Evolutionary conservation across 2,113 vertebrate genomes (phyloP), one percentile per base, ranked within the genome.

Genomic region (Tricholaema leucomelas): DNA sequence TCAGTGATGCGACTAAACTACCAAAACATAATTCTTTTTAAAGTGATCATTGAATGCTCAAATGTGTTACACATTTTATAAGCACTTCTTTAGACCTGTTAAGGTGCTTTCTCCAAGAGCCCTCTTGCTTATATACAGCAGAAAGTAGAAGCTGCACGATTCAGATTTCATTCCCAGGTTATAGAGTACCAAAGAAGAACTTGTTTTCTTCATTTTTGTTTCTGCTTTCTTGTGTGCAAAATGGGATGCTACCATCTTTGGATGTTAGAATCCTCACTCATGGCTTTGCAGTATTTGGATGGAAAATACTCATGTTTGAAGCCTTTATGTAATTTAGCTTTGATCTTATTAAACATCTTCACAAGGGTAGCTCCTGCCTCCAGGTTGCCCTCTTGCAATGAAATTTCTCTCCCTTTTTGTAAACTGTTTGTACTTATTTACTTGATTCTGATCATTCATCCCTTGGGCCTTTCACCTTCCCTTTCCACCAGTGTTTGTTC

Each of bases 381-480:
- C 84, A 31, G 54, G 10, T 40, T 69, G 36, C 66, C 20, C 38
- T 73, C 28, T 66, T 6, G 15, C 30, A 76, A 52, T 81, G 77
- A 59, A 77, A 60, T 83, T 59, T 94, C 64, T 69, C 52, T 87
- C 44, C 44, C 19, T 61, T 76, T 88, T 59, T 79, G 75, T 83
- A 92, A 94, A 91, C 58, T 77, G 27, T 78, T 88, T 61, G 35
- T 89, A 28, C 81, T 67, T 75, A 15, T 87, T 94, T 71, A 64
- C 56, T 86, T 33, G 44, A 84, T 90, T 94, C 80, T 85, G 91
- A 64, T 85, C n/a, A 0, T 90, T 90, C 56, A 40, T 83, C 85
- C 91, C 74, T 76, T 82, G 85, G 81, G 89, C 52, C 79, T 91
- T 95, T 95, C 80, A 95, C 95, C 93, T 96, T 96, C 74, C 84